phyloP scores from a whole-genome alignment of 1,140 invertebrate genomes.

The Zaprionus taronus region DNA sequence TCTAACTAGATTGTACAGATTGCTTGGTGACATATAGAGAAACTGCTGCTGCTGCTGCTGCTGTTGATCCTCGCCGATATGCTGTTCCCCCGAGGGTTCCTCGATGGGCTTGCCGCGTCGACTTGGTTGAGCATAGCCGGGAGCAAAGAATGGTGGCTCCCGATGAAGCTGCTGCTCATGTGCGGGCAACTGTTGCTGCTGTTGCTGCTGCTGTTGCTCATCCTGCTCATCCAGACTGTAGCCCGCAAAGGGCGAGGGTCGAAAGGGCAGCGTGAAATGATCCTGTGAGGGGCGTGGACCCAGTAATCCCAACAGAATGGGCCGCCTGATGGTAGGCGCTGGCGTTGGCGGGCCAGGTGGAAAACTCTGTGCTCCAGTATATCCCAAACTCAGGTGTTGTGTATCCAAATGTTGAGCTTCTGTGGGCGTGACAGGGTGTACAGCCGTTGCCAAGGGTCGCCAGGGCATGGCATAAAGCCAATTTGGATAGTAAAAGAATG shows the following conservation, averaged over 20 bases:
- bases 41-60: conserved; percentile 14
- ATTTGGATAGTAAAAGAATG: conserved; percentile 17
- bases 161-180: neutral
- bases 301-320: conserved; percentile 25
- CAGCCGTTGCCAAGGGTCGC: conserved; percentile 13
- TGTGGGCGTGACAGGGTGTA: neutral
- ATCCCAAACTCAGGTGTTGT: conserved; percentile 26
- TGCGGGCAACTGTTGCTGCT: neutral
- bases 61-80: conserved; percentile 19
- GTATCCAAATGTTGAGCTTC: neutral
- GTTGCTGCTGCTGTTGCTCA: neutral
- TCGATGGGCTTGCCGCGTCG: conserved; percentile 1
- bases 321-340: neutral
- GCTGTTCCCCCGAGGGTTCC: conserved; percentile 11
- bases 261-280: conserved; percentile 38
- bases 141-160: conserved; percentile 37
- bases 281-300: neutral
- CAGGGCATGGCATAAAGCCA: conserved; percentile 38
- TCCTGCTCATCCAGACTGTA: conserved; percentile 26
- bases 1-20: conserved; percentile 53
- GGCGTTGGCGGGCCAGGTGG: neutral
- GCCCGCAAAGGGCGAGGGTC: conserved; percentile 50
- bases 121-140: conserved; percentile 33
- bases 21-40: conserved; percentile 32
- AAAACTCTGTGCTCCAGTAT: conserved; percentile 39